Conservation (phyloP, 1,140 invertebrate genomes). For the Tigriopus japonicus region DNA sequence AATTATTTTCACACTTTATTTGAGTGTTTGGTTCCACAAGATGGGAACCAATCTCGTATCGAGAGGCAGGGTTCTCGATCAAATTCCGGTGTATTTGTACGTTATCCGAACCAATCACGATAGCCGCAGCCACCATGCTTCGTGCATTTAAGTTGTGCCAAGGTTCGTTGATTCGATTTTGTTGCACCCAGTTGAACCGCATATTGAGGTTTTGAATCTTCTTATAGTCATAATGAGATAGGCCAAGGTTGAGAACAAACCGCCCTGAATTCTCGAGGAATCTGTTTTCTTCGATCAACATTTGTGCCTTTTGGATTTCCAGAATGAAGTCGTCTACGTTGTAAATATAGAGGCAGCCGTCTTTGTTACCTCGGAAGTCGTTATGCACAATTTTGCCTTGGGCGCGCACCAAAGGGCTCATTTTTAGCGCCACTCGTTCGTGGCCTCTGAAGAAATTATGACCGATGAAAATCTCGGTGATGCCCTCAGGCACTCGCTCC, state of each 20-base stretch:
- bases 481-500: constrained; percentile 1
- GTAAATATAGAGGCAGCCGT: constrained; percentile 65
- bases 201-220: constrained; percentile 56
- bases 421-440: constrained; percentile 48
- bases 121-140: constrained; percentile 68
- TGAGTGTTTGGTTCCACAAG: constrained; percentile 75
- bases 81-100: constrained; percentile 75
- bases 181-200: constrained; percentile 64
- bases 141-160: constrained; percentile 61
- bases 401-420: constrained; percentile 66
- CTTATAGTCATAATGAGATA: constrained; percentile 58
- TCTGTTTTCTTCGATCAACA: constrained; percentile 67
- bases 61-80: constrained; percentile 69
- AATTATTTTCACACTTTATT: constrained; percentile 88
- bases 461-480: constrained; percentile 49
- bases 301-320: constrained; percentile 42
- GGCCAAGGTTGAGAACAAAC: constrained; percentile 65
- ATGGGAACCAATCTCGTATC: constrained; percentile 86
- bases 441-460: constrained; percentile 64
- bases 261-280: constrained; percentile 67
- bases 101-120: constrained; percentile 67
- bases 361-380: constrained; percentile 55
- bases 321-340: constrained; percentile 54
- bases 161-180: constrained; percentile 71
- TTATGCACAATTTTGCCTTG: constrained; percentile 63